Base-by-base conservation (phyloP, 2,888 invertebrate genomes). In the Heliconius sara region DNA sequence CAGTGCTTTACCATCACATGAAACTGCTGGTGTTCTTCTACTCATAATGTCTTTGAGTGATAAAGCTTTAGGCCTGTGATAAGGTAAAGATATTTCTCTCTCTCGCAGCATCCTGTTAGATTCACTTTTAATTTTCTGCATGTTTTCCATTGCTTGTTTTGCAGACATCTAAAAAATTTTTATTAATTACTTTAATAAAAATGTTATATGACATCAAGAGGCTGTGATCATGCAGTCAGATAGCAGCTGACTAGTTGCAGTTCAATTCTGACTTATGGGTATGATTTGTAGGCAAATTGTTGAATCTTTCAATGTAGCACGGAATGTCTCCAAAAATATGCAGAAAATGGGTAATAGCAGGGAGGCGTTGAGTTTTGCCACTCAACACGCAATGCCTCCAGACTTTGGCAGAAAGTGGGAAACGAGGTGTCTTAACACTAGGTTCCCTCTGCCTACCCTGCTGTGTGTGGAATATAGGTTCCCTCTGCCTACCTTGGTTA, bases 61-160 rank as follows among this genome's bases (percentile, higher is more conserved):
- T 78, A 97, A 95, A 65, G 97, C 97, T 87, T 97, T 98, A 2
- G 99, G 98, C 87, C 96, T 96, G 89, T 99, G 98, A 89, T 99
- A 99, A 0, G 99, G 99, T 63, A 99, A 92, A 66, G 96, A 96
- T 16, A 98, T 95, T 80, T 96, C 93, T 27, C 96, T 96, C 89
- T 98, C 98, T 84, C 99, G 95, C 16, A 98, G 89, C 93, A 98
- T 95, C 78, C 98, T 95, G 90, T 98, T 98, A 0, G 97, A 97
- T 91, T 98, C 98, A 89, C 98, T 98, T 87, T 97, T 97, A 82
- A 98, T 97, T 86, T 97, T 96, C 85, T 96, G 96, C 95, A 97
- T 96, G 80, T 97, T 97, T 85, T 97, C 96, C 86, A 96, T 95
- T 52, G 97, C 97, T 88, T 96, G 95, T 88, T 96, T 97, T 22